Percentiles rank a stretch among this genome's conserved stretches.
Conservation (phyloP, 1,140 invertebrate species). For the Drosophila leontia region DNA sequence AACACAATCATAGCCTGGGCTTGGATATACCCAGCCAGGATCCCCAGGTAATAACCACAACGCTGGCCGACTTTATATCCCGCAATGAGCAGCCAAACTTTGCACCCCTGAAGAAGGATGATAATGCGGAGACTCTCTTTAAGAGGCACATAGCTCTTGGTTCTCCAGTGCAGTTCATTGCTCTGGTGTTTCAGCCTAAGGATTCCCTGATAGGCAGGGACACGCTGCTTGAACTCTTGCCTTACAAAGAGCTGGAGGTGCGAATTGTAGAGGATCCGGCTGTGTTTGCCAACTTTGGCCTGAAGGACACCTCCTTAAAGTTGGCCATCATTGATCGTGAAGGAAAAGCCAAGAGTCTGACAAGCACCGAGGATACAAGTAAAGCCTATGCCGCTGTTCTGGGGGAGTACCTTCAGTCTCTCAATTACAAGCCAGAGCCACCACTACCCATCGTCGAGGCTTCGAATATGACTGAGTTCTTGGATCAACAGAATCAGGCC, state of each 20-base stretch:
- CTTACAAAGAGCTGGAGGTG: slow-evolving; percentile 17
- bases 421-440: neutral
- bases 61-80: slow-evolving; percentile 22
- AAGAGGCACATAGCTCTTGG: neutral
- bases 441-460: slow-evolving; percentile 1
- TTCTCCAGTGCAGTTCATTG: neutral
- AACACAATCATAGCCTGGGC: slow-evolving; percentile 19
- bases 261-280: neutral
- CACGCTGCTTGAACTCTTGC: slow-evolving; percentile 26
- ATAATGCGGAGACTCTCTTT: neutral
- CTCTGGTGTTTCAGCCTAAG: slow-evolving; percentile 47
- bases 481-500: slow-evolving; percentile 39
- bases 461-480: neutral
- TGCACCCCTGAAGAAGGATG: neutral
- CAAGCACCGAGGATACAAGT: neutral
- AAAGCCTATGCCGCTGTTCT: slow-evolving; percentile 30
- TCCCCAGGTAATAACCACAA: slow-evolving; percentile 16
- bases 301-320: neutral
- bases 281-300: slow-evolving; percentile 34
- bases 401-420: slow-evolving; percentile 6
- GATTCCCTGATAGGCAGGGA: slow-evolving; percentile 50
- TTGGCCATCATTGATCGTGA: slow-evolving; percentile 25
- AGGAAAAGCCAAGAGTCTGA: neutral
- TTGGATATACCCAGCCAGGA: slow-evolving; percentile 5
- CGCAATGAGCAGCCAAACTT: slow-evolving; percentile 41